Evolutionary conservation across 2,888 invertebrate genomes (phyloP), one percentile per base, ranked within the genome.

Genomic region (Noctua janthe): DNA sequence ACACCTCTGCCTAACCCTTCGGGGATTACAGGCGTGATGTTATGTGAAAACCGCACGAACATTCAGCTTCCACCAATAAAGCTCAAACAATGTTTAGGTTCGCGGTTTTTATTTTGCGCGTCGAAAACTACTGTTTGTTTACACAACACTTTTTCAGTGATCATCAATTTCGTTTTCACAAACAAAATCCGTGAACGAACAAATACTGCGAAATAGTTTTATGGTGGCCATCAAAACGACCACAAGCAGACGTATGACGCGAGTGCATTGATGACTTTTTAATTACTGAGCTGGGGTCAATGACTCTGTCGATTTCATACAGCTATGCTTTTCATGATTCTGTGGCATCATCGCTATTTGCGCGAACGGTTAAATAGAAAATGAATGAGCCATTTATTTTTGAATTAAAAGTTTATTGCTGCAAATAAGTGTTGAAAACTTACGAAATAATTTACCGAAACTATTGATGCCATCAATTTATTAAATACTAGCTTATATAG

Each of bases 201-300:
- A 85, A 88, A 91, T 84, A 91, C 81, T 84, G 92, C 91, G 87
- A 92, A 92, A 94, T 92, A 92, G 90, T 92, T 94, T 94, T 92
- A 94, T 92, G 83, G 82, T 76, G 56, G 85, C 91, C 87, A 92
- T 92, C 89, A 93, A 93, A 94, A 91, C 91, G 87, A 90, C 92
- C 91, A 87, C 93, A 91, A 92, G 91, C 92, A 90, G 89, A 90
- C 90, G 87, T 77, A 89, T 93, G 93, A 94, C 93, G 93, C 84
- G 90, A 90, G 89, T 84, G 84, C 89, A 90, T 91, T 92, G 90
- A 94, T 91, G 93, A 92, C 91, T 93, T 93, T 94, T 95, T 94
- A 94, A 95, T 95, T 94, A 92, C 93, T 84, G 77, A 83, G 87
- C 87, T 88, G 87, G 82, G 89, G 86, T 93, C 91, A 89, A 75